Evolutionary conservation across 1,140 invertebrate genomes (phyloP).

Genomic region (Argopecten irradians): DNA sequence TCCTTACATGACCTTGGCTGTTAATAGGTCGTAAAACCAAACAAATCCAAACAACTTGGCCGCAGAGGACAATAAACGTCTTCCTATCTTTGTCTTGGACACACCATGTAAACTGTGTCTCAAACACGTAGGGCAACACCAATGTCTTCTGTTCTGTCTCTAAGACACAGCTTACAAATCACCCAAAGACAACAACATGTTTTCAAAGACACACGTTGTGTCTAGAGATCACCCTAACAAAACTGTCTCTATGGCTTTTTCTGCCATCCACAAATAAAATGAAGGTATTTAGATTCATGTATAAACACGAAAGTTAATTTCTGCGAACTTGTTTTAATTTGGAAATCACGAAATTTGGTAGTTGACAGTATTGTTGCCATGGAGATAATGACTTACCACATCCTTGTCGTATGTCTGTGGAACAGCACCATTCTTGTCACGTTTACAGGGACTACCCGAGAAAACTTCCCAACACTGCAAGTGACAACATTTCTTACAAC

Average conservation of each 20-base stretch:
- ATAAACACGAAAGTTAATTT: background rate
- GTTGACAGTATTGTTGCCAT: background rate
- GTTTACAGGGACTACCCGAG: slow-evolving; percentile 39
- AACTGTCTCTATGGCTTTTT: background rate
- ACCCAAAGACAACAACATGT: background rate
- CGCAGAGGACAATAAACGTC: too few relatives aligned
- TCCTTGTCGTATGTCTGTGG: slow-evolving; percentile 26
- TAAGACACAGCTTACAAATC: too few relatives aligned
- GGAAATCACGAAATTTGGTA: too few relatives aligned
- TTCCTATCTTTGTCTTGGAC: too few relatives aligned
- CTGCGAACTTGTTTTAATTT: background rate
- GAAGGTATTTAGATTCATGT: background rate
- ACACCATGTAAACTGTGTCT: too few relatives aligned
- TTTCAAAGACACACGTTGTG: slow-evolving; percentile 11
- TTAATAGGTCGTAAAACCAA: too few relatives aligned
- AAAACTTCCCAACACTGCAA: slow-evolving; percentile 36
- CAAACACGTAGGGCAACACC: too few relatives aligned
- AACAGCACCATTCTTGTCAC: slow-evolving; percentile 26
- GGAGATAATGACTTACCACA: slow-evolving; percentile 27
- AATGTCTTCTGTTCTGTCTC: too few relatives aligned
- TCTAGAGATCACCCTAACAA: background rate
- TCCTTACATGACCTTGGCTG: too few relatives aligned
- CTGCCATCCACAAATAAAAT: background rate
- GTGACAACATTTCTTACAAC: slow-evolving; percentile 54
- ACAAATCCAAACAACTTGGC: too few relatives aligned